Evolutionary conservation across 2,797 vertebrate genomes (phyloP), one percentile per base, ranked within the genome.

Genomic region (Mormyrus hasselquistii): DNA sequence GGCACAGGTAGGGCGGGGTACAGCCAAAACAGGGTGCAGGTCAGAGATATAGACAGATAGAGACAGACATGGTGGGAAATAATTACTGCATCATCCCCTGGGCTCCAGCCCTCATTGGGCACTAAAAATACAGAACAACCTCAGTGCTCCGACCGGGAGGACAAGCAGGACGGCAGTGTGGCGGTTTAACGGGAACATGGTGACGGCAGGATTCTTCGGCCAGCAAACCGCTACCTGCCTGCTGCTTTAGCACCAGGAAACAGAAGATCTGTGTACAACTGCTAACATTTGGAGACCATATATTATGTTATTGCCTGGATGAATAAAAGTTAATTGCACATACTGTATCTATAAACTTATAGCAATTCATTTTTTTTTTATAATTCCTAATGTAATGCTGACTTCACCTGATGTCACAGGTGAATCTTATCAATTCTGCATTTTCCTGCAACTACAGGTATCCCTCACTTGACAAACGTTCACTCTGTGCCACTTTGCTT

Each of bases 51-150:
- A 29, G 25, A 29, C 25, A 29, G 25, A 29, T 29, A 29, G 25
- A 29, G 25, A 1, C 25, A 38, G 53, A 38, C 16, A 41, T n/a
- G 3, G 55, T 1, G 57, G 57, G 47, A 87, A 87, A 87, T 62
- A 59, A 87, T 87, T 62, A 87, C 53, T 2, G 10, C 82, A 5
- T 50, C 50, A 10, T 14, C 38, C 22, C n/a, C 79, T 44, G 22
- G 57, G 16, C 41, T 85, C 79, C 14, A 4, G n/a, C 0, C 41
- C 4, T 12, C n/a, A 1, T 65, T 41, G n/a, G 14, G 41, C n/a
- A 14, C 88, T 65, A 85, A 34, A 65, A 89, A 89, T 85, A 84
- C 50, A 55, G 34, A 59, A 14, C 8, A 59, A n/a, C 12, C 79
- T 89, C 76, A 0, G n/a, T 19, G 53, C 53, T 29, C 53, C 29